These are phyloP conservation scores for Gallinago nigripennis DNA, from an alignment of 2,797 vertebrate genomes.

Conservation along the genomic window DNA sequence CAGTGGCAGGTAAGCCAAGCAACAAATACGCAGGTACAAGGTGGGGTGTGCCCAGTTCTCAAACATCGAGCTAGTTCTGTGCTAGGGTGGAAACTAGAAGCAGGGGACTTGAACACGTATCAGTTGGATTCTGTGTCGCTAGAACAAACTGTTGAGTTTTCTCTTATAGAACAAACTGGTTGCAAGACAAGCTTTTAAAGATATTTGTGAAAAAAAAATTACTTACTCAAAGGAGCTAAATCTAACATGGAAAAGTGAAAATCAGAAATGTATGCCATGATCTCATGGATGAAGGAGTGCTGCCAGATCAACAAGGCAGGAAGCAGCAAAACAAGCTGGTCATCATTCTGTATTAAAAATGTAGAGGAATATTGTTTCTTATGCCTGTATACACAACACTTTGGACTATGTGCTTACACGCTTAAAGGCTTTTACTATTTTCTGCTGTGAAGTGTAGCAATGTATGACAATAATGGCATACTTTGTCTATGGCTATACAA, in stretches of 20 bases:
- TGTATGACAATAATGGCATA: neutral
- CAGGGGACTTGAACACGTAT: neutral
- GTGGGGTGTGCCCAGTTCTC: neutral
- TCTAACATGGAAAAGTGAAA: neutral
- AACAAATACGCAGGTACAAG: neutral
- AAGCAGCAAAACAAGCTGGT: neutral
- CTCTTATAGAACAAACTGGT: neutral
- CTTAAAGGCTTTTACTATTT: too few relatives aligned
- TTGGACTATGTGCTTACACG: too few relatives aligned
- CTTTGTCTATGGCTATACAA: neutral
- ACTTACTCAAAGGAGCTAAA: neutral
- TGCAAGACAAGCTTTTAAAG: neutral
- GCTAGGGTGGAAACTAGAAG: neutral
- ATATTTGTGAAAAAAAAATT: neutral
- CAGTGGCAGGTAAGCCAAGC: neutral
- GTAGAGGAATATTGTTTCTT: neutral
- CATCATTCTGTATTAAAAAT: neutral
- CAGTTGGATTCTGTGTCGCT: neutral
- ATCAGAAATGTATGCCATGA: neutral
- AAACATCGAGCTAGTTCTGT: neutral
- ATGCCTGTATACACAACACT: neutral
- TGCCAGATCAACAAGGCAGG: neutral
- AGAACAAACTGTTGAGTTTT: neutral
- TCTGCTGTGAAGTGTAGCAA: too few relatives aligned
- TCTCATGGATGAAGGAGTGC: neutral